Evolutionary conservation across 2,113 vertebrate species (phyloP).

Genomic region (Chloroceryle aenea): DNA sequence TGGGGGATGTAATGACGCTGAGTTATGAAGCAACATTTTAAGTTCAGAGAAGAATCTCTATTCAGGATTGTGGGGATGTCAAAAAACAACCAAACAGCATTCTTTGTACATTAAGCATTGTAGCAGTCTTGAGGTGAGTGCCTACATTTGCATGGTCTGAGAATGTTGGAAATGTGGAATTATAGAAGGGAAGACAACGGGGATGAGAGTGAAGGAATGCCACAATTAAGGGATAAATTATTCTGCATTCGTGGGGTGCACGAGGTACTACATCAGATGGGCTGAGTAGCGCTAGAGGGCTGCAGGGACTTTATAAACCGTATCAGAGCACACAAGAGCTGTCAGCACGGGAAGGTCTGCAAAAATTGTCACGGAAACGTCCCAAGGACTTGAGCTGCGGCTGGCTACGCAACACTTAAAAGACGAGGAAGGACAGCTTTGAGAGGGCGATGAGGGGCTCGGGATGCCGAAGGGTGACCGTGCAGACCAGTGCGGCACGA

Average conservation of each 20-base stretch:
- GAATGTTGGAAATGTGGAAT: background rate
- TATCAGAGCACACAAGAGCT: background rate
- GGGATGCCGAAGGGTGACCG: background rate
- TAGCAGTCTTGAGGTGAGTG: background rate
- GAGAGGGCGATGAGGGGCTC: background rate
- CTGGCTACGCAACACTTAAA: background rate
- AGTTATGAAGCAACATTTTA: background rate
- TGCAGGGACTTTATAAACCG: background rate
- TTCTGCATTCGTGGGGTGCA: background rate
- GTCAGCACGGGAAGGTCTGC: background rate
- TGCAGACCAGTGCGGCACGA: background rate
- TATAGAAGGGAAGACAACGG: rapidly evolving
- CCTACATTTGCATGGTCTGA: background rate
- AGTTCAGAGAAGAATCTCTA: background rate
- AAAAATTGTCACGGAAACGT: too few relatives aligned
- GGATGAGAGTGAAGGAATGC: background rate
- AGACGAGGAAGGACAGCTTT: rapidly evolving
- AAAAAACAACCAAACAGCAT: rapidly evolving
- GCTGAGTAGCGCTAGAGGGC: background rate
- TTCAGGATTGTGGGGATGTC: background rate
- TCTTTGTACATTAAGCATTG: background rate
- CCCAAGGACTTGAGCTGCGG: background rate
- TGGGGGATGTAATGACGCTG: background rate
- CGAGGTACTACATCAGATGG: rapidly evolving
- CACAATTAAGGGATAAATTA: background rate